Conservation (phyloP, 1,140 invertebrate genomes). For the Ceratina japonica region DNA sequence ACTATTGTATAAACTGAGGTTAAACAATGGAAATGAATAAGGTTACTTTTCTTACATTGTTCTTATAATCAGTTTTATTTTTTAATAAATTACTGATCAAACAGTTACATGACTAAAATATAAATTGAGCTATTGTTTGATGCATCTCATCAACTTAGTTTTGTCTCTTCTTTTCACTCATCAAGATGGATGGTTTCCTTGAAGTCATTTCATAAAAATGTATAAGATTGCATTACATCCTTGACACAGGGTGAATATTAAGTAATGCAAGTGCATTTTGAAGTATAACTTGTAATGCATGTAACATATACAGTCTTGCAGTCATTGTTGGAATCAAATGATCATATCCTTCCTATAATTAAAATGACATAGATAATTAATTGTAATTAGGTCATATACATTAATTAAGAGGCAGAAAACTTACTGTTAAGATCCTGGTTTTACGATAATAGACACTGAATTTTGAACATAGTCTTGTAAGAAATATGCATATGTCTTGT, state of each 20-base stretch:
- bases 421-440: constrained; percentile 84
- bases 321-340: constrained; percentile 83
- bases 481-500: constrained; percentile 83
- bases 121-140: no score
- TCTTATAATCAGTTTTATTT: no score
- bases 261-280: constrained; percentile 82
- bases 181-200: background rate
- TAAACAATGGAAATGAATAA: background rate
- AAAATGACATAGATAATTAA: constrained; percentile 38
- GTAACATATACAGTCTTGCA: constrained; percentile 84
- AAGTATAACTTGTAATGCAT: constrained; percentile 82
- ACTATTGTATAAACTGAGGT: background rate
- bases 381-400: background rate
- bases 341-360: constrained; percentile 80
- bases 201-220: background rate
- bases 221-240: constrained; percentile 79
- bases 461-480: constrained; percentile 81
- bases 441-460: constrained; percentile 87
- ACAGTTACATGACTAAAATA: no score
- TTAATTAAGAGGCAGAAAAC: constrained; percentile 50
- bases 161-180: no score
- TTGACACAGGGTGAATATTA: constrained; percentile 82
- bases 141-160: no score
- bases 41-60: no score
- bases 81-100: no score